A percentile compares a stretch with the other conserved stretches of the same genome.
Evolutionary conservation across 2,797 vertebrate species (phyloP).

Genomic region (Paramormyrops hopkinsi): DNA sequence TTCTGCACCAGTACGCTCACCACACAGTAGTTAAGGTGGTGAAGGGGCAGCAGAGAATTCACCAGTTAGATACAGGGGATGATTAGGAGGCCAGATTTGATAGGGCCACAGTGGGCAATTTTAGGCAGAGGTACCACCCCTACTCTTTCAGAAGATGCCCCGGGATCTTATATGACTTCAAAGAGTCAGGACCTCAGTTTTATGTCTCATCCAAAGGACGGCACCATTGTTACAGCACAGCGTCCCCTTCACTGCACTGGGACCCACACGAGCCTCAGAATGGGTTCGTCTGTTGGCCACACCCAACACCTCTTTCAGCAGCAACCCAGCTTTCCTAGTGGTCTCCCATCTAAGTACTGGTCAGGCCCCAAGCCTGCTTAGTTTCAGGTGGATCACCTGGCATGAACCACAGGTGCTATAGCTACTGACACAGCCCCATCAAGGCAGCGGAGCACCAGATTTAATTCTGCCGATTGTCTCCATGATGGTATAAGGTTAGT

Average conservation of each 20-base stretch:
- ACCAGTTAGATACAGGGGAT: not conserved
- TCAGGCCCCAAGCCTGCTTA: not conserved
- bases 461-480: not conserved
- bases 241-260: not conserved
- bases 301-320: not conserved
- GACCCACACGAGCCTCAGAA: not conserved
- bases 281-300: not conserved
- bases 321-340: not conserved
- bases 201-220: not conserved
- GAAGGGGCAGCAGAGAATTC: not conserved
- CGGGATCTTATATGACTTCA: not conserved
- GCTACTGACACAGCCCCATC: not conserved
- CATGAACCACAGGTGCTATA: not conserved
- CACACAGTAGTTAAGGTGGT: not conserved
- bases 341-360: not conserved
- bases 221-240: not conserved
- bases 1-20: not conserved
- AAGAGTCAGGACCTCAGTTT: not conserved
- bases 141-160: not conserved
- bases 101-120: not conserved
- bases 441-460: not conserved
- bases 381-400: not conserved
- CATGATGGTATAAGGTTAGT: not conserved
- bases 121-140: not conserved
- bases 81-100: not conserved